Base-by-base conservation (phyloP, 2,113 vertebrate genomes). In the Rynchops niger region DNA sequence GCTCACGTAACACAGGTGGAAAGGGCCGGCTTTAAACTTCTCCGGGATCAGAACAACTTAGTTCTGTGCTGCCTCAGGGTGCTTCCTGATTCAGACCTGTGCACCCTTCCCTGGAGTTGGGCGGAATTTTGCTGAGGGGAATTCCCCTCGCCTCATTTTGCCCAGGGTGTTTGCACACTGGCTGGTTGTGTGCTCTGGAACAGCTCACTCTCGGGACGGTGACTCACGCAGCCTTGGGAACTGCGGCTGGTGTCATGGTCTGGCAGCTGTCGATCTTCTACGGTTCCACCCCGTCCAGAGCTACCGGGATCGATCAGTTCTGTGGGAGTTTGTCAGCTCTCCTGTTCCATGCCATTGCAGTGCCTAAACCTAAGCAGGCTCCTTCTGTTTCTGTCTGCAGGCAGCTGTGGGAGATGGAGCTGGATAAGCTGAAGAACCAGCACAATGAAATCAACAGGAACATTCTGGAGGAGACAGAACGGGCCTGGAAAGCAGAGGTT, bases 391-490 rank as follows among this genome's bases (percentile, higher is more conserved):
- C 61, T 52, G 52, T 61, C 74, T 72, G 49, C 95, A 99, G 99
- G 97, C 97, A 98, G 93, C 97, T 98, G 3, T 98, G 98, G 98
- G 98, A 99, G 91, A 97, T 97, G 96, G 99, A 99, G 94, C 96
- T 99, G 73, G 97, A 98, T 42, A 98, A 98, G 90, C 96, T 99
- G 93, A 98, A 97, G 91, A 98, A 95, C 89, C 98, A 98, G 79
- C 98, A 98, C 84, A 98, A 98, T 3, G 98, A 99, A 82, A 97
- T 98, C 93, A 98, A 96, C 73, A 97, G 97, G 91, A 98, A 98
- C 63, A 98, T 98, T 23, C 94, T 98, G 4, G 98, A 98, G 91
- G 98, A 99, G 92, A 98, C 98, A 1, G 98, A 98, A 15, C 92
- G 98, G 45, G 98, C 98, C 81, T 98, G 98, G 98, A 98, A 98